These are phyloP conservation scores for Leptinotarsa juncta DNA, from an alignment of 2,888 invertebrate species.

Conservation along the genomic window DNA sequence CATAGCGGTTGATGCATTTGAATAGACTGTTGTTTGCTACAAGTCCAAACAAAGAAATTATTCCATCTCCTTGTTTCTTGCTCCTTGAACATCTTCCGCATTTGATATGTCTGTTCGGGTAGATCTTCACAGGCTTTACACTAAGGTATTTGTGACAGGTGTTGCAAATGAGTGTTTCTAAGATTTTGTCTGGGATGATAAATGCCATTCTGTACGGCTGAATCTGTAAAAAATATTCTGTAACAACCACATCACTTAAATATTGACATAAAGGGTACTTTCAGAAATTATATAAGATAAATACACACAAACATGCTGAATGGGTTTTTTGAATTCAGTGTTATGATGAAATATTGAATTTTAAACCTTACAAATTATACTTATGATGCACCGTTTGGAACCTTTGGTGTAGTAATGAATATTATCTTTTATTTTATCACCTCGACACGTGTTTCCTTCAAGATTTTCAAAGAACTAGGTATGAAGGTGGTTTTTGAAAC, in stretches of 20 bases:
- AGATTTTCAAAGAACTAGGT: no score
- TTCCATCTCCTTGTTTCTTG: slow-evolving; percentile 33
- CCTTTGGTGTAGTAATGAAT: no score
- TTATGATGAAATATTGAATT: no score
- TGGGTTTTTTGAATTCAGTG: no score
- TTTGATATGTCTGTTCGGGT: slow-evolving; percentile 37
- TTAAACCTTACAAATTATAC: no score
- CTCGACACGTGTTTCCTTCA: no score
- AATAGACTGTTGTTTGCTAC: slow-evolving; percentile 37
- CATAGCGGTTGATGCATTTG: slow-evolving; percentile 40
- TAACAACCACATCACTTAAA: not conserved
- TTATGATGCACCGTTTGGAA: no score
- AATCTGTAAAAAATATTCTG: no score
- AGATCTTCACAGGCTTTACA: slow-evolving; percentile 37
- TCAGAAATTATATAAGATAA: no score
- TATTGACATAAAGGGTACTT: not conserved
- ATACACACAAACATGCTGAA: no score
- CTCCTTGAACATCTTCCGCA: slow-evolving; percentile 40
- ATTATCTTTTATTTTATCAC: no score
- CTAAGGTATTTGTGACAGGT: slow-evolving; percentile 39
- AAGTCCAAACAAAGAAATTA: slow-evolving; percentile 31
- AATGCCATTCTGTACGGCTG: not conserved
- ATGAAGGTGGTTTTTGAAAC: no score
- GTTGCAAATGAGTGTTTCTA: slow-evolving; percentile 35
- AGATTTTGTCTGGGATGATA: slow-evolving; percentile 24